Evolutionary conservation across 2,888 invertebrate species (phyloP).

Genomic region (Cosmia trapezina): DNA sequence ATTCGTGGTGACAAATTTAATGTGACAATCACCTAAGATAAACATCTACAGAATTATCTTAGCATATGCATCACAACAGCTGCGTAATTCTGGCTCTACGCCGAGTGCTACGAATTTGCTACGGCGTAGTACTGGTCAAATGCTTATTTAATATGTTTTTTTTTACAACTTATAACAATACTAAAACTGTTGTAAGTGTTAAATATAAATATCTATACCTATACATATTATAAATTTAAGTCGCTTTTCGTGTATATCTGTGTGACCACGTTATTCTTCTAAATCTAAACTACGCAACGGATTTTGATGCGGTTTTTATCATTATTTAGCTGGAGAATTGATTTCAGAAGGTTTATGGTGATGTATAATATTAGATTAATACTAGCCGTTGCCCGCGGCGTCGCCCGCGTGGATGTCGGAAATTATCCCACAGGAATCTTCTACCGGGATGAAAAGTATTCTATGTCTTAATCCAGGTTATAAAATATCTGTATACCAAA

Average conservation of each 20-base stretch:
- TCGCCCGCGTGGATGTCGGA: too few relatives aligned
- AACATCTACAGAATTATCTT: constrained; percentile 7
- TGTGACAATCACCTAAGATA: background rate
- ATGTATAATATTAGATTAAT: background rate
- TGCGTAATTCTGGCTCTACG: constrained; percentile 52
- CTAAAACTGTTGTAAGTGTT: background rate
- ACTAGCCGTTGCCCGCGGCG: too few relatives aligned
- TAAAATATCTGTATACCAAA: too few relatives aligned
- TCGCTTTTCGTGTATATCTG: background rate
- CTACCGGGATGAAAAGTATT: too few relatives aligned
- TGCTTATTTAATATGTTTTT: background rate
- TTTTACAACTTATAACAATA: too few relatives aligned
- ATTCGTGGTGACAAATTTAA: background rate
- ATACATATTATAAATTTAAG: background rate
- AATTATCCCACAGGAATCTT: too few relatives aligned
- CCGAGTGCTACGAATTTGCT: constrained; percentile 61
- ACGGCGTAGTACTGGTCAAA: constrained; percentile 48
- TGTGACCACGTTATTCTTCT: background rate
- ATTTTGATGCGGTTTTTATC: background rate
- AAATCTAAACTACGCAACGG: background rate
- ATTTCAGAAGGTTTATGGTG: too few relatives aligned
- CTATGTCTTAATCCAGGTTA: too few relatives aligned
- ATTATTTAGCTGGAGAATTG: background rate
- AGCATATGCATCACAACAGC: constrained; percentile 1
- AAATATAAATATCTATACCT: background rate